Percentiles rank a stretch among this genome's conserved stretches.
These are phyloP conservation scores for Rhynchotus rufescens DNA, from an alignment of 2,797 vertebrate species.

Conservation along the genomic window DNA sequence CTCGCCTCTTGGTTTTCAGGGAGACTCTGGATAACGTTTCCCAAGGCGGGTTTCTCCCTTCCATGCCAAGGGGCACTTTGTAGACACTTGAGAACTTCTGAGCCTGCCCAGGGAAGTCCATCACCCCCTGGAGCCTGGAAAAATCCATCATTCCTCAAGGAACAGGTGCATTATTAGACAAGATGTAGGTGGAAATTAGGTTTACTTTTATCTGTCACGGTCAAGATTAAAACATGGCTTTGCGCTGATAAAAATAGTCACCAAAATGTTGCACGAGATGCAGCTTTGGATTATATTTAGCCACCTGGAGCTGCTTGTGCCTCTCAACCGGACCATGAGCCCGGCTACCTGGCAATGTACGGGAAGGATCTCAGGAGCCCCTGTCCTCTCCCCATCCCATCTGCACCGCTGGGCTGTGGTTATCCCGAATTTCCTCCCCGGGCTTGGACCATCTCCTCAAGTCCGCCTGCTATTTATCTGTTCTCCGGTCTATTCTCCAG, in stretches of 20 bases:
- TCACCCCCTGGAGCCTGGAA: not conserved
- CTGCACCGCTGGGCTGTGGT: not conserved
- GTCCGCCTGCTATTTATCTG: not conserved
- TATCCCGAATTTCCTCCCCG: not conserved
- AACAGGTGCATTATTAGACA: not conserved
- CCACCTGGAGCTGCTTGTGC: not conserved
- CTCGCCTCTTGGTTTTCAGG: conserved; percentile 18
- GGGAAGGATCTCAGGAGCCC: not conserved
- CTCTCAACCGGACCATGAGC: not conserved
- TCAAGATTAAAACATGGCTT: not conserved
- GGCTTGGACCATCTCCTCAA: not conserved
- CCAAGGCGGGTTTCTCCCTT: not conserved
- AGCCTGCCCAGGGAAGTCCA: not conserved
- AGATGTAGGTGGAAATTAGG: not conserved
- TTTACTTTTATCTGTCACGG: not conserved
- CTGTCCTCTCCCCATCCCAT: not conserved
- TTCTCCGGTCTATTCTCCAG: too few relatives aligned
- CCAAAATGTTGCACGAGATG: not conserved
- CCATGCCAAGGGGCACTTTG: not conserved
- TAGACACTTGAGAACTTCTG: not conserved
- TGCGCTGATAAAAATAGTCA: not conserved
- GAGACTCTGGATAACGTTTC: not conserved
- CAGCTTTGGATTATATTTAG: not conserved
- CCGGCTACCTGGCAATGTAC: not conserved
- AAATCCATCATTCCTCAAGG: not conserved